Evolutionary conservation across 1,140 invertebrate genomes (phyloP), one percentile per base, ranked within the genome.

Genomic region (Cotesia vestalis): DNA sequence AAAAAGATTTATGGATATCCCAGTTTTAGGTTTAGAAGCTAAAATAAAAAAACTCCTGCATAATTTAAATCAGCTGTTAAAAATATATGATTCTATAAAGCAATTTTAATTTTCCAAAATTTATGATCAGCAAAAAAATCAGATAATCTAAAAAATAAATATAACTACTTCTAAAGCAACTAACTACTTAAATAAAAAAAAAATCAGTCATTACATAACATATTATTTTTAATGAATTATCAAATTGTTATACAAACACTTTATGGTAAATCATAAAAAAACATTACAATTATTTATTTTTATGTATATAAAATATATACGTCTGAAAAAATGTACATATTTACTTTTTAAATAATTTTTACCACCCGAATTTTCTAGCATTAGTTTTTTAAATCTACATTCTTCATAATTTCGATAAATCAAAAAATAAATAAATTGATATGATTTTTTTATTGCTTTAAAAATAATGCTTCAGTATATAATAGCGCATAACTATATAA

Each of bases 301-400:
- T 80, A 76, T 76, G 76, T 75, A 80, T 79, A 78, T 79, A 79
- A 80, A 80, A 80, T 79, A 80, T 80, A 80, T 76, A 75, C 75
- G 78, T 80, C 77, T 79, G 78, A 75, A 72, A 74, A 77, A 80
- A 77, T 80, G 77, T 80, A 80, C 79, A 78, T 76, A 75, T 79
- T 79, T 64, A 77, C 75, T 75, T 73, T 75, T 66, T 76, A 62
- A 69, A 55, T 69, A 66, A 76, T 75, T 73, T 68, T 67, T 36
- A 57, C 14, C 57, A 36, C 12, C 57, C 52, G 34, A 57, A 57
- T n/a, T 38, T 9, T 2, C 5, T 46, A 46, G 2, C 60, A 11
- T 69, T 40, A 40, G 12, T 46, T 35, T 40, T 57, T 38, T 55
- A 11, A 35, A 34, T 20, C 4, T 67, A 11, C n/a, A 14, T 55